A percentile compares a stretch with the other conserved stretches of the same genome.
Conservation (phyloP, 2,797 vertebrate genomes). For the Neomorphus geoffroyi region DNA sequence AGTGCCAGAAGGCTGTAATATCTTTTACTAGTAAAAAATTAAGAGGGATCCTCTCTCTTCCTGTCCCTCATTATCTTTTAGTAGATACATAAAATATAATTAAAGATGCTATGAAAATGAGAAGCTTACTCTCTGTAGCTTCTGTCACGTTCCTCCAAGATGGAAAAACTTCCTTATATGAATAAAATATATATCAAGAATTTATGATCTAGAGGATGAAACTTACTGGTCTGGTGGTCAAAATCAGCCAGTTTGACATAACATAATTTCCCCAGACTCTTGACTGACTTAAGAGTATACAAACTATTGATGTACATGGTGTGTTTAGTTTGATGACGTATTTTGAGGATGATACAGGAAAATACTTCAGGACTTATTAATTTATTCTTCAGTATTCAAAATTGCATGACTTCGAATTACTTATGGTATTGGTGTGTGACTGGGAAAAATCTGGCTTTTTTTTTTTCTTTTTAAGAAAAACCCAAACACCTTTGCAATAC, state of each 20-base stretch:
- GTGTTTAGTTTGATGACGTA: background rate
- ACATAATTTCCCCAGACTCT: background rate
- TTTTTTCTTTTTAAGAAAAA: background rate
- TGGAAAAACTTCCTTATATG: background rate
- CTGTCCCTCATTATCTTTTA: background rate
- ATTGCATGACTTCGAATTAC: fast-evolving
- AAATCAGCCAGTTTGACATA: background rate
- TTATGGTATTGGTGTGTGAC: background rate
- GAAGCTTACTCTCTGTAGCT: background rate
- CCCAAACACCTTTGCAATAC: background rate
- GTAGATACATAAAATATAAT: background rate
- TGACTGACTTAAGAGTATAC: background rate
- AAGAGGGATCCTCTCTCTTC: background rate
- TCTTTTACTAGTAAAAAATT: background rate
- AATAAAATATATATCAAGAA: background rate
- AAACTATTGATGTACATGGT: background rate
- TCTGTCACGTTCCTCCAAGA: background rate
- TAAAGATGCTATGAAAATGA: background rate
- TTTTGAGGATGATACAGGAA: background rate
- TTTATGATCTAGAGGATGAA: background rate
- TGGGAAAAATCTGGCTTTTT: background rate
- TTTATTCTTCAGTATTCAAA: background rate
- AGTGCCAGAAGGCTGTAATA: background rate
- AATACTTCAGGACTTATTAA: background rate
- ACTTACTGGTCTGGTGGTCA: background rate